Evolutionary conservation across 2,113 vertebrate species (phyloP).

Genomic region (Austrofundulus limnaeus): DNA sequence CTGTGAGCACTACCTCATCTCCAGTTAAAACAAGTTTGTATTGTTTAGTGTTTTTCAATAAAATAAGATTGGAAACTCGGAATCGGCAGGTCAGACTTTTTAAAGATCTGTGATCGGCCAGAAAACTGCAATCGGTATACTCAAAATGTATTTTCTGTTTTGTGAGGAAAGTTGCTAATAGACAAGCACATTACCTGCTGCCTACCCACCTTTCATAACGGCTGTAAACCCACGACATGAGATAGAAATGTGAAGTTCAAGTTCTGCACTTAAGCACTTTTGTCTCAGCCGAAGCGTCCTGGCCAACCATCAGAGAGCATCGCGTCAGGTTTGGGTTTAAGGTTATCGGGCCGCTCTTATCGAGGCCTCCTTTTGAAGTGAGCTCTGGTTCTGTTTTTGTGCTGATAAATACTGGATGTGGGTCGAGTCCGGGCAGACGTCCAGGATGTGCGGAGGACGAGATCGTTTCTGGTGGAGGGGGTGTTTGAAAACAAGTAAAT

Average conservation of each 20-base stretch:
- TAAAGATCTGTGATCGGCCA: too few species aligned
- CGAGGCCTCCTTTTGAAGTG: conserved; percentile 65
- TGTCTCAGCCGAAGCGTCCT: conserved; percentile 25
- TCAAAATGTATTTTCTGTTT: too few species aligned
- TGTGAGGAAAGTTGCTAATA: too few species aligned
- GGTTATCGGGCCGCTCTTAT: conserved; percentile 66
- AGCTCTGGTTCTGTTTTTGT: conserved; percentile 53
- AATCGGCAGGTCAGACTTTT: too few species aligned
- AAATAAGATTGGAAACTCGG: too few species aligned
- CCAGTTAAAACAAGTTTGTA: too few species aligned
- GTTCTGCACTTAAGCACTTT: conserved; percentile 8
- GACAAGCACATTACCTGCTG: too few species aligned
- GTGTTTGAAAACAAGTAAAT: neutral
- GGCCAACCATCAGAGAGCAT: conserved; percentile 33
- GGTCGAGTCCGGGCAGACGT: conserved; percentile 54
- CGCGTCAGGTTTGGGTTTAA: conserved; percentile 30
- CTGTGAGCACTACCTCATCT: too few species aligned
- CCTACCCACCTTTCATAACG: too few species aligned
- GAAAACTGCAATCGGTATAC: too few species aligned
- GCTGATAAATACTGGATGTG: conserved; percentile 67
- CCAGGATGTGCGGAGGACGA: conserved; percentile 52
- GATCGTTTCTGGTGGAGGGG: conserved; percentile 22
- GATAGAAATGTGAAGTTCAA: neutral
- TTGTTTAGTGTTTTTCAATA: too few species aligned
- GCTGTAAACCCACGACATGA: too few species aligned